Evolutionary conservation across 2,797 vertebrate species (phyloP), one percentile per base, ranked within the genome.

Genomic region (Myiotriccus ornatus): DNA sequence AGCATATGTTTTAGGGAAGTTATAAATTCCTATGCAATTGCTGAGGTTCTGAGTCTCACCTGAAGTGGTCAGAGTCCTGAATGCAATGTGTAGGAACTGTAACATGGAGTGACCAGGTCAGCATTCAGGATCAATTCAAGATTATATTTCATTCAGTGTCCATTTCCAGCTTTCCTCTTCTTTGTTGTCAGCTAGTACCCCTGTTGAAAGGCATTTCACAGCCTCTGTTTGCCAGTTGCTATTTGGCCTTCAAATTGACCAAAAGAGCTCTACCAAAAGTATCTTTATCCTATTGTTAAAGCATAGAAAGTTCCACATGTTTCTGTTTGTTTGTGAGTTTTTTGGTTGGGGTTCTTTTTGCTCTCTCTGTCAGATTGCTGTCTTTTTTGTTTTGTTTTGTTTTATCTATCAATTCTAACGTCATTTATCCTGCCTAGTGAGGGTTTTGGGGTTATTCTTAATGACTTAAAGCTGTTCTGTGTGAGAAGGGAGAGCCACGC

Each of bases 381-480:
- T 6, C 8, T 89, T 86, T 88, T 13, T 17, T 84, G 84, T 24
- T 10, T 19, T 70, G 41, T 41, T 41, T 41, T 41, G 82, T 55
- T 84, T 76, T 67, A 32, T 87, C 81, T 88, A 12, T 84, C 57
- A 93, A 70, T 86, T 89, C 22, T 83, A 68, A 71, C 41, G 3
- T 65, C 93, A 68, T 84, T 96, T 86, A 91, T 82, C 50, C 63
- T 68, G 55, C 69, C 53, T 37, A 25, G 50, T 74, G 88, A 83
- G 82, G 75, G 59, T 53, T 65, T 80, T 56, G 35, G 73, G 55
- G 64, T 55, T 94, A 50, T 91, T 94, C 82, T 84, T 90, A 70
- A 90, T 82, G 77, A n/a, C 17, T 84, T 91, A 90, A 94, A 96
- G 94, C 88, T 94, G 96, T 94, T 97, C 44, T 2, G 21, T 57